A percentile compares a stretch with the other conserved stretches of the same genome.
Evolutionary conservation across 2,797 vertebrate genomes (phyloP).

Genomic region (Coccyzus lansbergi): DNA sequence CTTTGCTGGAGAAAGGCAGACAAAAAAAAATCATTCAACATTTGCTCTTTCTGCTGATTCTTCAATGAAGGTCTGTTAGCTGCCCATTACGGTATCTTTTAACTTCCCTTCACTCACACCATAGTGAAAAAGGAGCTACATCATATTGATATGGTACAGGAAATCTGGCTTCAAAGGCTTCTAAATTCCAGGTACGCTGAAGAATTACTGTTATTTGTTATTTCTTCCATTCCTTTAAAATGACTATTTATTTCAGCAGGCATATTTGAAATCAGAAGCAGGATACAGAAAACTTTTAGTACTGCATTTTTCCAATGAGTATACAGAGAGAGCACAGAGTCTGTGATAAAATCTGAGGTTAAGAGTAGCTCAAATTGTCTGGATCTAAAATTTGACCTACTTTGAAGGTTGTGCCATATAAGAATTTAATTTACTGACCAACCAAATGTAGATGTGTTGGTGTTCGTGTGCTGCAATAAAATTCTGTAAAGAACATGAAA

Average conservation of each 20-base stretch:
- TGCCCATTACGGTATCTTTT: background rate
- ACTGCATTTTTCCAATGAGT: background rate
- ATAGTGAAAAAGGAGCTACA: background rate
- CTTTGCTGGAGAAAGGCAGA: background rate
- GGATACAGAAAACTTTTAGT: background rate
- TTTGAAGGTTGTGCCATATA: constrained; percentile 66
- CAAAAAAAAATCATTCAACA: background rate
- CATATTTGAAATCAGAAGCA: constrained; percentile 13
- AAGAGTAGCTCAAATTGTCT: constrained; percentile 51
- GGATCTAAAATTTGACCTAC: constrained; percentile 66
- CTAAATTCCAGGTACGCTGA: constrained; percentile 24
- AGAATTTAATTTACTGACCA: constrained; percentile 67
- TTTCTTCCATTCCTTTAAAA: background rate
- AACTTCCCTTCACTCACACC: background rate
- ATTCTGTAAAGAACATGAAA: constrained; percentile 71
- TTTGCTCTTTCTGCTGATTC: background rate
- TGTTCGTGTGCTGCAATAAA: constrained; percentile 41
- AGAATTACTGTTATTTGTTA: constrained; percentile 55
- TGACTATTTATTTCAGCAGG: background rate
- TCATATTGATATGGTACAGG: background rate
- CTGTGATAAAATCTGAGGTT: constrained; percentile 31
- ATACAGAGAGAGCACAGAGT: background rate
- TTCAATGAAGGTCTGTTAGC: background rate
- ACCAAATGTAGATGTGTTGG: constrained; percentile 50
- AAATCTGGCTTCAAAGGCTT: constrained; percentile 51